These are phyloP conservation scores for Fregetta grallaria DNA, from an alignment of 2,113 vertebrate genomes.

Conservation along the genomic window DNA sequence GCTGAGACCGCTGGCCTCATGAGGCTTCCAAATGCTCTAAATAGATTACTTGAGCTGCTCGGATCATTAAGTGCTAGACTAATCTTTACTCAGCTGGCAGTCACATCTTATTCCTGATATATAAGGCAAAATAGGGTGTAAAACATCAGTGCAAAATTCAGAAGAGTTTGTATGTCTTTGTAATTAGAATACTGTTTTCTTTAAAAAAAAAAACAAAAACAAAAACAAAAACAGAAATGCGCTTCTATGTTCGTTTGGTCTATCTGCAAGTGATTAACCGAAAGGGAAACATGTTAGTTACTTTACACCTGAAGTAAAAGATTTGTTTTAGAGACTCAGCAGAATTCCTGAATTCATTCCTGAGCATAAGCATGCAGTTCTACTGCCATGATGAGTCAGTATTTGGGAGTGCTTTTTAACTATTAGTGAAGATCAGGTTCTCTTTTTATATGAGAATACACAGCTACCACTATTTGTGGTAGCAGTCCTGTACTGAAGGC, in stretches of 20 bases:
- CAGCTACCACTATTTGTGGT: background rate
- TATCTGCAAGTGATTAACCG: background rate
- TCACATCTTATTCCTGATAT: background rate
- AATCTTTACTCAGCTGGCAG: background rate
- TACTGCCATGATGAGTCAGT: background rate
- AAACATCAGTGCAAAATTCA: background rate
- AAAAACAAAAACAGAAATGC: fast-evolving
- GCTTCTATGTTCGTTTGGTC: fast-evolving
- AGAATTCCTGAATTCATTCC: background rate
- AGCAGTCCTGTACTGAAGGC: background rate
- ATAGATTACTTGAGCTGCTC: background rate
- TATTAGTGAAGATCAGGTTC: background rate
- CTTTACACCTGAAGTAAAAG: background rate
- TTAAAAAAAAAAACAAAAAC: background rate
- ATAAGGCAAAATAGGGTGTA: background rate
- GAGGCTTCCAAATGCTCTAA: background rate
- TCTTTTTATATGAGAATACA: background rate
- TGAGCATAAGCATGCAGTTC: background rate
- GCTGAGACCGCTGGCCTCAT: background rate
- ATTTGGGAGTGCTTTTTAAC: background rate
- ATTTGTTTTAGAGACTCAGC: background rate
- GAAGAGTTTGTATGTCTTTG: background rate
- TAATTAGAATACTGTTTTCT: background rate
- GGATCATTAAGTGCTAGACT: background rate
- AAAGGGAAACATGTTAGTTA: background rate